Base-by-base conservation (phyloP, 92 coral and sea anemone species). In the Epizoanthus ramosus region DNA sequence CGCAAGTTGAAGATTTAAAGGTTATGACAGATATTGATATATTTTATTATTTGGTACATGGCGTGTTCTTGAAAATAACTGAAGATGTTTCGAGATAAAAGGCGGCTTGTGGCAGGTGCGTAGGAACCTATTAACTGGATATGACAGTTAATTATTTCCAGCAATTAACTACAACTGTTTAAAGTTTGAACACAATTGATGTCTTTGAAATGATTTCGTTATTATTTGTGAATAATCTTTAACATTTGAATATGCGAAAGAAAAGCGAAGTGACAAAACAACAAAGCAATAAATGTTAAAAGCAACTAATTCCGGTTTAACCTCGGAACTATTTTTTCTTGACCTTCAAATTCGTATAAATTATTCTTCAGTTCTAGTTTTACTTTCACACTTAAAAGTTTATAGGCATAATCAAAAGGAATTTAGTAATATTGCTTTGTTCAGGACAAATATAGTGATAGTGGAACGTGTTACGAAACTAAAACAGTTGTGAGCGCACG, bases 61-160 rank as follows among this genome's bases (percentile, higher is more conserved):
- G 50, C 72, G 50, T 41, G 16, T 67, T 67, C 35, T 67, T 41
- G n/a, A 13, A 31, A 67, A 67, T 5, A 31, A n/a, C n/a, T n/a
- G n/a, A 6, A 67, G 33, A 67, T 67, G 72, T n/a, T 67, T 33
- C 28, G 39, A 67, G 31, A 28, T n/a, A 67, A 33, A 33, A n/a
- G 39, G 9, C 16, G 17, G 71, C 16, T 65, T 31, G 63, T 17
- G 45, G 17, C 82, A 77, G 82, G 82, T 77, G 82, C 71, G 15
- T 21, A 4, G 16, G 22, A 77, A 57, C 61, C 21, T 63, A 77
- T 77, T 77, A 77, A 60, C 50, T 65, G 19, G 43, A 60, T 21
- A 7, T 43, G 6, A 16, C 58, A 41, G n/a, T 61, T 60, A n/a
- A 19, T 9, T 10, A 59, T 63, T 19, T 23, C 58, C 41, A 18